Conservation (phyloP, 2,888 invertebrate genomes). For the Leptogaster cylindrica region DNA sequence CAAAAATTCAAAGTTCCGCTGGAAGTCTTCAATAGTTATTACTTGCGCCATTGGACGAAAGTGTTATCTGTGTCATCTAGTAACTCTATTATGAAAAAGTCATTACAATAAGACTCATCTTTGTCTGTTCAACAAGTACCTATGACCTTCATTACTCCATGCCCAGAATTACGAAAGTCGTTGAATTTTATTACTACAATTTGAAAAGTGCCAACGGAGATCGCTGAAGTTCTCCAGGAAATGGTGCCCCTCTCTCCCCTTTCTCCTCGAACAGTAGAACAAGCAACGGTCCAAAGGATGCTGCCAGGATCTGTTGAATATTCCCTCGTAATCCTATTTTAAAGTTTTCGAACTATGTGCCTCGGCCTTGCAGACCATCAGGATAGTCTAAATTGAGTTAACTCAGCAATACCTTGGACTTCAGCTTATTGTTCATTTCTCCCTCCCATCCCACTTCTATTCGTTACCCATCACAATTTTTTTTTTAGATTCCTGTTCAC, state of each 20-base stretch:
- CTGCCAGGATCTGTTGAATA: constrained; percentile 26
- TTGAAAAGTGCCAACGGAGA: constrained; percentile 40
- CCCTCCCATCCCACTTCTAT: not conserved
- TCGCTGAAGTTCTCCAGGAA: constrained; percentile 29
- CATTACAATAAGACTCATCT: constrained; percentile 30
- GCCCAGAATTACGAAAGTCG: constrained; percentile 30
- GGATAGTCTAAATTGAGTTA: constrained; percentile 34
- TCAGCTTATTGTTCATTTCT: constrained; percentile 23
- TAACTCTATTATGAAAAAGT: constrained; percentile 37
- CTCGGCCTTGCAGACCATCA: constrained; percentile 17
- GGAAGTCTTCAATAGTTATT: constrained; percentile 20
- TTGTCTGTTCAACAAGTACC: constrained; percentile 28
- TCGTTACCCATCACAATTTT: not conserved
- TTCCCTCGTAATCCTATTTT: constrained; percentile 37
- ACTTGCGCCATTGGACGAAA: constrained; percentile 27
- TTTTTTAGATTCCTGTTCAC: no score
- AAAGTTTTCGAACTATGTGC: constrained; percentile 38
- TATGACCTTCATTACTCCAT: constrained; percentile 25
- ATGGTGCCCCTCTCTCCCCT: no score
- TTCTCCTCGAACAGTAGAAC: not conserved
- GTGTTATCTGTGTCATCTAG: constrained; percentile 7
- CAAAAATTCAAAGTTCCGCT: no score
- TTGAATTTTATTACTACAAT: constrained; percentile 40
- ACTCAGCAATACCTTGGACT: constrained; percentile 39
- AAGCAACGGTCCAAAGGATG: not conserved